Base-by-base conservation (phyloP, 2,113 vertebrate species). In the Apteryx mantelli region DNA sequence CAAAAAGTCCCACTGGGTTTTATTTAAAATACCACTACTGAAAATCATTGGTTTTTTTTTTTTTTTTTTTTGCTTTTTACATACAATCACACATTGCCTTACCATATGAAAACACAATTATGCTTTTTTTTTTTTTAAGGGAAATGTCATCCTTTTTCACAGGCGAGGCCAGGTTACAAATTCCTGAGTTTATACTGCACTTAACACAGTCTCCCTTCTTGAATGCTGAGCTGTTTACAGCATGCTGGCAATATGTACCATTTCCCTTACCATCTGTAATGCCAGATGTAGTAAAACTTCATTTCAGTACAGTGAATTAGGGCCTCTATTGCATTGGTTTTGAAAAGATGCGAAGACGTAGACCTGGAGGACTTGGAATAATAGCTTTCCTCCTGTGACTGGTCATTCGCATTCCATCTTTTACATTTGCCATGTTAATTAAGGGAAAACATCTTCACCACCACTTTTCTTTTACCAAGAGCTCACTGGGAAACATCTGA, bases 111-210 rank as follows among this genome's bases (percentile, higher is more conserved):
- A 94, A 94, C 80, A 77, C 7, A 77, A 76, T 21, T 69, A 38
- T 7, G 28, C 7, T 44, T 82, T 6, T 36, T 17, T n/a, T 63
- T 70, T 89, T 97, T 85, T 73, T 44, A 86, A 92, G 88, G 92
- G 92, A 96, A 95, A 97, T 81, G 58, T 74, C 24, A 77, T 86
- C 60, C 34, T 71, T 80, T 77, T 56, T 32, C 50, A 77, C 34
- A 91, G 56, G 84, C 16, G 1, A 96, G 79, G 63, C 83, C 91
- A 96, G 89, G 78, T 87, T 91, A 91, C 85, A 92, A 93, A 96
- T 97, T 97, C 97, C 97, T 97, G 95, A 97, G 96, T 95, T 97
- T 97, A 95, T 96, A 95, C 94, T 95, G 95, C 91, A 83, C 91
- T 96, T 96, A 93, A 86, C 78, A 86, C 86, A 94, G 94, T 93